phyloP scores from a whole-genome alignment of 2,797 vertebrate genomes.

The Odontamblyopus rebecca region DNA sequence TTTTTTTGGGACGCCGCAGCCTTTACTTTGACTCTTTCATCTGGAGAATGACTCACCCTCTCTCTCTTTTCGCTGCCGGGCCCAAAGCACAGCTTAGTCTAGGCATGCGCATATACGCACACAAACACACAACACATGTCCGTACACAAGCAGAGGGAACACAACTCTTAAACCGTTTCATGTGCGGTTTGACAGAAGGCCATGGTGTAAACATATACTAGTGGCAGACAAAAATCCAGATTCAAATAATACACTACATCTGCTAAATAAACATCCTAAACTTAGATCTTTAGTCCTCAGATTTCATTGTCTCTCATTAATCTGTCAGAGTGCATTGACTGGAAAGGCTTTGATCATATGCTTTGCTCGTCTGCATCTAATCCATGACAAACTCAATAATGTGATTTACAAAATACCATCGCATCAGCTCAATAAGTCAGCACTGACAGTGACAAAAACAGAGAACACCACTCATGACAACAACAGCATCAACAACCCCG shows the following conservation, averaged over 20 bases:
- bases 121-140: constrained; percentile 45
- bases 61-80: constrained; percentile 51
- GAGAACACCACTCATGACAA: constrained; percentile 51
- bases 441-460: constrained; percentile 57
- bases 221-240: constrained; percentile 25
- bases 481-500: constrained; percentile 59
- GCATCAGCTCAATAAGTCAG: constrained; percentile 84
- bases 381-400: constrained; percentile 94
- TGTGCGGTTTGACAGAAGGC: constrained; percentile 23
- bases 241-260: constrained; percentile 28
- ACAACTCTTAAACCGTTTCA: constrained; percentile 29
- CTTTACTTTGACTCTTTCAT: constrained; percentile 78
- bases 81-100: constrained; percentile 52
- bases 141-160: constrained; percentile 19
- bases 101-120: constrained; percentile 35
- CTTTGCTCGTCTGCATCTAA: constrained; percentile 87
- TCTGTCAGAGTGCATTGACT: constrained; percentile 87
- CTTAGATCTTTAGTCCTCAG: constrained; percentile 80
- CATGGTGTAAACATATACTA: constrained; percentile 39
- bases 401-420: constrained; percentile 93
- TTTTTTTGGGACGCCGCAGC: constrained; percentile 70
- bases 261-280: constrained; percentile 34
- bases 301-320: constrained; percentile 68
- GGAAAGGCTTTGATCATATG: constrained; percentile 91
- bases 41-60: constrained; percentile 69